Conservation (phyloP, 2,797 vertebrate species). For the Clarias laeviceps region DNA sequence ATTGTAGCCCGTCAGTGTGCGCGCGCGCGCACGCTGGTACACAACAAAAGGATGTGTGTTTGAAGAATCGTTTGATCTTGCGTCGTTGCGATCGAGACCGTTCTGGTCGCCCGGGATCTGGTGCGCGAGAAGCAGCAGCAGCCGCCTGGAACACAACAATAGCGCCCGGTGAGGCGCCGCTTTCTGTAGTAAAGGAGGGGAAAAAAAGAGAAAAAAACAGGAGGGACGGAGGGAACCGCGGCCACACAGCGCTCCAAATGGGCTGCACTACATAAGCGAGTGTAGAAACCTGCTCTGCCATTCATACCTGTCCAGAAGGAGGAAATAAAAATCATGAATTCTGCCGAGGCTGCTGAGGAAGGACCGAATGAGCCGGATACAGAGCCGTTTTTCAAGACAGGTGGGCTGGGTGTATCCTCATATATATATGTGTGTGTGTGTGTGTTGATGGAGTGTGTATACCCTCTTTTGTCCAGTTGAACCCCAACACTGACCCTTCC, state of each 20-base stretch:
- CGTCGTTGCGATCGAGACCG: not conserved
- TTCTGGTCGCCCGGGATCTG: not conserved
- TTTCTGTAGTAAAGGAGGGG: slow-evolving; percentile 28
- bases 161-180: slow-evolving; percentile 57
- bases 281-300: not conserved
- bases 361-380: slow-evolving; percentile 83
- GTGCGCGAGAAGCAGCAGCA: slow-evolving; percentile 19
- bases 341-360: slow-evolving; percentile 80
- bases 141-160: slow-evolving; percentile 57
- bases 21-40: not conserved
- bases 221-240: slow-evolving; percentile 50
- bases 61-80: slow-evolving; percentile 28
- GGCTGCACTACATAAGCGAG: slow-evolving; percentile 51
- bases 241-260: slow-evolving; percentile 36
- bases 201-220: not conserved
- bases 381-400: slow-evolving; percentile 87
- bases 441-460: slow-evolving; percentile 12
- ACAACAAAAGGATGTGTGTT: slow-evolving; percentile 36
- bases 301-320: not conserved
- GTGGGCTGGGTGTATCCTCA: slow-evolving; percentile 62
- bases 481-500: slow-evolving; percentile 29
- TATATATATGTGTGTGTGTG: slow-evolving; percentile 21
- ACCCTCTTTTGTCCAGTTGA: slow-evolving; percentile 29
- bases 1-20: slow-evolving; percentile 29
- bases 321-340: slow-evolving; percentile 70